A percentile compares a stretch with the other conserved stretches of the same genome.
Evolutionary conservation across 2,888 invertebrate genomes (phyloP).

Genomic region (Leptinotarsa juncta): DNA sequence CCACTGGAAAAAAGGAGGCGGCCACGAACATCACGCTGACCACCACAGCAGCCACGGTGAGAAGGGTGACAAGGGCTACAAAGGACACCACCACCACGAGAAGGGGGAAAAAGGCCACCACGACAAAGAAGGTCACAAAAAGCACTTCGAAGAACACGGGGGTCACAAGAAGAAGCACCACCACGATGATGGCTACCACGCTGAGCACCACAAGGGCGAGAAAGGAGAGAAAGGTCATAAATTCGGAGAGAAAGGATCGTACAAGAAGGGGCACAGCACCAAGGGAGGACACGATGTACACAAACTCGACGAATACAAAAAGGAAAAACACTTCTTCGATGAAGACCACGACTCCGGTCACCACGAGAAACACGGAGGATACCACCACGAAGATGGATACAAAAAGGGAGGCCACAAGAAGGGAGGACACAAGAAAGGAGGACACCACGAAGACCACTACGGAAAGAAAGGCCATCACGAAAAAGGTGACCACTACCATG

Average conservation of each 20-base stretch:
- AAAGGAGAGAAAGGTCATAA: constrained; percentile 75
- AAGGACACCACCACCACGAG: constrained; percentile 74
- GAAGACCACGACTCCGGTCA: constrained; percentile 86
- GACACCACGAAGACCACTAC: constrained; percentile 80
- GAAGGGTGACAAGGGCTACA: constrained; percentile 76
- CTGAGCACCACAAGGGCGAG: constrained; percentile 75
- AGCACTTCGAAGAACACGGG: constrained; percentile 74
- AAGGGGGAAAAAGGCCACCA: constrained; percentile 76
- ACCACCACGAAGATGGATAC: constrained; percentile 83
- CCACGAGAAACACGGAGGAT: constrained; percentile 84
- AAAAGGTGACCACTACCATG: constrained; percentile 84
- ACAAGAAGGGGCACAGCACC: constrained; percentile 87
- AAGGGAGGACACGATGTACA: constrained; percentile 87
- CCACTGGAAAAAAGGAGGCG: constrained; percentile 68
- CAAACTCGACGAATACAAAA: constrained; percentile 87
- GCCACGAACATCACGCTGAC: constrained; percentile 69
- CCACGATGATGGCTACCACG: constrained; percentile 74
- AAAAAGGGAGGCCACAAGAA: constrained; percentile 86
- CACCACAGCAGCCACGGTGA: constrained; percentile 71
- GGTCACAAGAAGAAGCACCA: constrained; percentile 73
- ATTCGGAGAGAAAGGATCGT: constrained; percentile 79
- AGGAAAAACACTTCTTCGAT: constrained; percentile 88
- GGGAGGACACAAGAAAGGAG: constrained; percentile 84
- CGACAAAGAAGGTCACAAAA: constrained; percentile 74
- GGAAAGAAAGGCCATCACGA: constrained; percentile 85